Evolutionary conservation across 2,888 invertebrate species (phyloP).

Genomic region (Drosophila conformis): DNA sequence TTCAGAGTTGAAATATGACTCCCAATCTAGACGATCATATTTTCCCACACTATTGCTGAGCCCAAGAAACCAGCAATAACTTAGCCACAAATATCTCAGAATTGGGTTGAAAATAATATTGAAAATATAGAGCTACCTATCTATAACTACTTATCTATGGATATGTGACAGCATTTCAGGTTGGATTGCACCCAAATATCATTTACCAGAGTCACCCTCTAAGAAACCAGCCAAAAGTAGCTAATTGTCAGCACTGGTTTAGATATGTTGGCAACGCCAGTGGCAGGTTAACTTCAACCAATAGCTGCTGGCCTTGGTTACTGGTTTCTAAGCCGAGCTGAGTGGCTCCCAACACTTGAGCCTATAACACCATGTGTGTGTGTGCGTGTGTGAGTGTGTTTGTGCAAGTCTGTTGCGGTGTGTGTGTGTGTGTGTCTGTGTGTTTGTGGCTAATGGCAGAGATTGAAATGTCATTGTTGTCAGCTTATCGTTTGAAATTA

Average conservation of each 20-base stretch:
- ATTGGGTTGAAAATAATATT: neutral
- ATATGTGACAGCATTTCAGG: conserved; percentile 1
- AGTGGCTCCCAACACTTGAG: conserved; percentile 40
- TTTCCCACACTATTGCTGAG: neutral
- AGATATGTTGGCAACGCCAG: conserved; percentile 40
- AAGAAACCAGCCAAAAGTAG: conserved; percentile 26
- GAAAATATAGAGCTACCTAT: neutral
- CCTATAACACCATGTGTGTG: conserved; percentile 24
- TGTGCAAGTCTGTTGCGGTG: neutral
- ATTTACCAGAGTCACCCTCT: conserved; percentile 9
- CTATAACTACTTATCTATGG: neutral
- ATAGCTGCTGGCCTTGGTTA: conserved; percentile 76
- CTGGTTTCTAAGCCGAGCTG: conserved; percentile 66
- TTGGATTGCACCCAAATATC: conserved; percentile 12
- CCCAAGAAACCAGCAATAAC: neutral
- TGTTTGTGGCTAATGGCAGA: conserved; percentile 49
- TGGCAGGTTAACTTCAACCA: conserved; percentile 44
- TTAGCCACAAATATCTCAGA: neutral
- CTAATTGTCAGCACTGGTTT: conserved; percentile 37
- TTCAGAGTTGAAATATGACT: neutral
- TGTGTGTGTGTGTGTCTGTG: conserved; percentile 16
- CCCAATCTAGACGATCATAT: neutral
- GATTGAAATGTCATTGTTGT: conserved; percentile 78
- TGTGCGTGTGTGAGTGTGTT: conserved; percentile 10
- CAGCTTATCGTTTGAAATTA: conserved; percentile 67